Conservation (phyloP, 2,113 vertebrate species). For the Kryptolebias marmoratus region DNA sequence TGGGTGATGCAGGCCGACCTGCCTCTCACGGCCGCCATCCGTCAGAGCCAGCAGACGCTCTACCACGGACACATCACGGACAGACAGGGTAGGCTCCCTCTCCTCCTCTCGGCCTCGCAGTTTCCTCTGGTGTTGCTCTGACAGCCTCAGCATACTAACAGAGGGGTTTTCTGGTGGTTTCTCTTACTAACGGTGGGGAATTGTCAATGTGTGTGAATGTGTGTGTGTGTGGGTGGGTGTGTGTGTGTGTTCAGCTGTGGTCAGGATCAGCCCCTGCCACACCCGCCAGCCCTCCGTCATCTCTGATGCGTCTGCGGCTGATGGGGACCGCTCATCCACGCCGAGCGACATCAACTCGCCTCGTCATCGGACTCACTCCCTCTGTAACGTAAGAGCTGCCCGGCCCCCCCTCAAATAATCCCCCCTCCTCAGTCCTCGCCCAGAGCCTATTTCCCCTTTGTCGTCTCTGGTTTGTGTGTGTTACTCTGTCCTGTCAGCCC, state of each 20-base stretch:
- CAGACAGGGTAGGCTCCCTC: constrained; percentile 87
- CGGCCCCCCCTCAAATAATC: constrained; percentile 65
- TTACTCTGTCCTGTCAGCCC: constrained; percentile 49
- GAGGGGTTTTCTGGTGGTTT: constrained; percentile 46
- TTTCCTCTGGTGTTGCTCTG: constrained; percentile 39
- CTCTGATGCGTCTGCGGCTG: constrained; percentile 91
- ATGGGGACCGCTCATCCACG: constrained; percentile 94
- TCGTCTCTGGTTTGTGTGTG: constrained; percentile 32
- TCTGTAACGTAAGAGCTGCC: constrained; percentile 95
- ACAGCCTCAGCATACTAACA: constrained; percentile 55
- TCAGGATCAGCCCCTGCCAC: constrained; percentile 90
- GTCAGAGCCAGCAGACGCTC: constrained; percentile 97
- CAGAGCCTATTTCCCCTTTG: not conserved
- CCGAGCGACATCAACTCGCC: constrained; percentile 98
- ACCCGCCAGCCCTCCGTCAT: constrained; percentile 96
- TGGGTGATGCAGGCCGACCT: constrained; percentile 98
- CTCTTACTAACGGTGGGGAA: constrained; percentile 59
- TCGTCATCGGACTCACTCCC: constrained; percentile 96
- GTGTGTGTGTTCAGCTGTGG: constrained; percentile 65
- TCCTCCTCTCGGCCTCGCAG: not conserved
- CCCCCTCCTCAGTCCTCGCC: constrained; percentile 41
- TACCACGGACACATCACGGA: constrained; percentile 90
- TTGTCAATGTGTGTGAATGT: constrained; percentile 38
- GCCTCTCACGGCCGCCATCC: constrained; percentile 95
- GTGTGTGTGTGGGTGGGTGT: constrained; percentile 4